Percentiles rank a stretch among this genome's conserved stretches.
Conservation (phyloP, 2,797 vertebrate species). For the Fratercula arctica region DNA sequence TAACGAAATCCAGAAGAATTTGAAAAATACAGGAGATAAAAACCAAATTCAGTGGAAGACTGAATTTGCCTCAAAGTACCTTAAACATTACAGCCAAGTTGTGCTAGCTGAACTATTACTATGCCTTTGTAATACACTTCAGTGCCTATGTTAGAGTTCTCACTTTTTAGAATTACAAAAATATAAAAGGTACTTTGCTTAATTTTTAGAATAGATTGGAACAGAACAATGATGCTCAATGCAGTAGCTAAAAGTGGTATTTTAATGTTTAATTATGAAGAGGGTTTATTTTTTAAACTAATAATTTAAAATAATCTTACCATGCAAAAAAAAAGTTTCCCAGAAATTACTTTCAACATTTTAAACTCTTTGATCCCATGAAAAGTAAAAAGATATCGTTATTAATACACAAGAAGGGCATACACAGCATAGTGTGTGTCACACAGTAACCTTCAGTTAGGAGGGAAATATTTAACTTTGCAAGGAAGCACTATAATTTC, state of each 20-base stretch:
- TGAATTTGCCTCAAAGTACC: not conserved
- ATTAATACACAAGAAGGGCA: not conserved
- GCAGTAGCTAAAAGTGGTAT: not conserved
- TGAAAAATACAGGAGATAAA: not conserved
- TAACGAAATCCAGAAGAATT: not conserved
- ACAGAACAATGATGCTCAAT: not conserved
- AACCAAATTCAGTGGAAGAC: not conserved
- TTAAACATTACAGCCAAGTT: conserved; percentile 15
- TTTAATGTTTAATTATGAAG: not conserved
- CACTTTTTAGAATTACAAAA: not conserved
- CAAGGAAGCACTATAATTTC: not conserved
- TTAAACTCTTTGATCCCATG: not conserved
- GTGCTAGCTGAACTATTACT: not conserved
- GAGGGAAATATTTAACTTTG: not conserved
- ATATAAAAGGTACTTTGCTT: not conserved
- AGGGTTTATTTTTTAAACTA: conserved; percentile 6
- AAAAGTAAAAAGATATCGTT: conserved; percentile 5
- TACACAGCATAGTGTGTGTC: not conserved
- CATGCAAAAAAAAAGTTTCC: not conserved
- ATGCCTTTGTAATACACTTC: not conserved
- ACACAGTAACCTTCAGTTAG: not conserved
- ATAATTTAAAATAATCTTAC: not conserved
- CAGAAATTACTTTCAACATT: not conserved
- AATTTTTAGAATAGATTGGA: not conserved
- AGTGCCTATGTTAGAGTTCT: not conserved